Percentiles rank a stretch among this genome's conserved stretches.
Evolutionary conservation across 2,797 vertebrate genomes (phyloP).

Genomic region (Orestias chungarensis): DNA sequence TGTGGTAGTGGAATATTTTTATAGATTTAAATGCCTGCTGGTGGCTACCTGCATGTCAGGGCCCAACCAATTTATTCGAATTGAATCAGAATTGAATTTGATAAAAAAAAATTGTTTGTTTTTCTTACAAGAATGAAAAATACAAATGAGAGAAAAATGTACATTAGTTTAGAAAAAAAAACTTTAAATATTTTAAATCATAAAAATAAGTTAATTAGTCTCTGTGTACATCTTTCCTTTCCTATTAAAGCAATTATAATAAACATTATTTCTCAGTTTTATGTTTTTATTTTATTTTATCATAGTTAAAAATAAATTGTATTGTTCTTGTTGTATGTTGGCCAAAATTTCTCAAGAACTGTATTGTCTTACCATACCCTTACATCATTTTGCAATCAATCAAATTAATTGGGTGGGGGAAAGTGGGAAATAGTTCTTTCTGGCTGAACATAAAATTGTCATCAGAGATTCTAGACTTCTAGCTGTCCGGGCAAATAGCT

Average conservation of each 20-base stretch:
- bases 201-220: too few species aligned
- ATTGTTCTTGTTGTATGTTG: neutral
- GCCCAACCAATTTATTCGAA: neutral
- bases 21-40: neutral
- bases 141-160: neutral
- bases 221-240: neutral
- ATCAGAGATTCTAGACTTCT: constrained; percentile 13
- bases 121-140: neutral
- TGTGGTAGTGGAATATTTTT: neutral
- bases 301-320: neutral
- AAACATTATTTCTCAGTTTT: neutral
- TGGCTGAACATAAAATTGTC: neutral
- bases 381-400: neutral
- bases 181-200: too few species aligned
- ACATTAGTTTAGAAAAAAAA: neutral
- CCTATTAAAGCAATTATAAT: neutral
- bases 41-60: neutral
- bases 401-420: neutral
- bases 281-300: neutral
- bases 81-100: neutral
- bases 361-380: neutral
- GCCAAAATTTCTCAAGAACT: neutral
- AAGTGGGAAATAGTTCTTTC: neutral
- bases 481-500: constrained; percentile 11
- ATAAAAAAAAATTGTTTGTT: neutral